These are phyloP conservation scores for Phalacrocorax carbo DNA, from an alignment of 2,113 vertebrate genomes.

Conservation along the genomic window DNA sequence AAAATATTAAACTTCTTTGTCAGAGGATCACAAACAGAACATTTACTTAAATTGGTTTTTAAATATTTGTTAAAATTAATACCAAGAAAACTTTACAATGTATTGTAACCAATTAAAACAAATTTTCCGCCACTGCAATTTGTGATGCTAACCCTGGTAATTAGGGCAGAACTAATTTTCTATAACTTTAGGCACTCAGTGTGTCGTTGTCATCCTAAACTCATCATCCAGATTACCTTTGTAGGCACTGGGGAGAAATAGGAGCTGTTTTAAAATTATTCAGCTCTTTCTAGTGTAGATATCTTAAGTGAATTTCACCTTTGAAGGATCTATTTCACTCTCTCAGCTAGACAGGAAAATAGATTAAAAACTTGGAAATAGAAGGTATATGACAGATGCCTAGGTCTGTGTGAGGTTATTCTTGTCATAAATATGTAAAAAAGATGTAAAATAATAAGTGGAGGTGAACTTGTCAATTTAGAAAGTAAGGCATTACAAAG, in stretches of 20 bases:
- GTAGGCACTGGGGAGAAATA: not conserved
- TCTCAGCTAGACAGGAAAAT: not conserved
- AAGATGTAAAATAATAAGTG: conserved; percentile 12
- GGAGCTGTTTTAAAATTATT: not conserved
- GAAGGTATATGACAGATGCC: not conserved
- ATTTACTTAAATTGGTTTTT: not conserved
- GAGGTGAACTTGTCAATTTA: not conserved
- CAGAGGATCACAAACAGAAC: not conserved
- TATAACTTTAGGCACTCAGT: not conserved
- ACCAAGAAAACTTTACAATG: not conserved
- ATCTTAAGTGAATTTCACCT: not conserved
- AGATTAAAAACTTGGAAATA: not conserved
- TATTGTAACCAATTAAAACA: not conserved
- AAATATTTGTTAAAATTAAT: not conserved
- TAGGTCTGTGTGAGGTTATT: not conserved
- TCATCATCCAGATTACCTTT: not conserved
- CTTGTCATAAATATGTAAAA: not conserved
- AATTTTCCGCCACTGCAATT: not conserved
- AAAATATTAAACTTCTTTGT: not conserved
- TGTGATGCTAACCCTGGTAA: not conserved
- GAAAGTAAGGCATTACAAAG: not conserved
- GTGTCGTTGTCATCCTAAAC: not conserved
- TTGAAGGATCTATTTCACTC: not conserved
- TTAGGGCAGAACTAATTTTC: not conserved
- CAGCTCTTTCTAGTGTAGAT: not conserved